These are phyloP conservation scores for Holcopasites calliopsidis DNA, from an alignment of 1,140 invertebrate species.

Conservation along the genomic window DNA sequence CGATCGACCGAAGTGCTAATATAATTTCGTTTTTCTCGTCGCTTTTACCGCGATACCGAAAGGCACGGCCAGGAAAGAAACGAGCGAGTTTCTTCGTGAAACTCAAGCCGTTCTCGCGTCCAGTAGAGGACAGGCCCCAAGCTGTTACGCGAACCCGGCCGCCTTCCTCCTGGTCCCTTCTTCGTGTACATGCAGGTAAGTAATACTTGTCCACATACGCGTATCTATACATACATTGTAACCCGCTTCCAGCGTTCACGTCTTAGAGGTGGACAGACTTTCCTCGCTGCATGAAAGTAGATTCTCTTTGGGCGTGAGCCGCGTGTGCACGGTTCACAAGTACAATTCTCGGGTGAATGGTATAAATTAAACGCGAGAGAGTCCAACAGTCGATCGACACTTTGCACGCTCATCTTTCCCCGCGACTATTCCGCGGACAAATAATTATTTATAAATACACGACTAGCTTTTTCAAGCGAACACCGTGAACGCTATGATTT, in stretches of 20 bases:
- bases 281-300: slow-evolving; percentile 41
- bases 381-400: slow-evolving; percentile 5
- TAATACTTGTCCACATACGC: background rate
- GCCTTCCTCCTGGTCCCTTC: slow-evolving; percentile 17
- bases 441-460: too few relatives aligned
- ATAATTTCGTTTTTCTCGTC: slow-evolving; percentile 48
- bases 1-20: slow-evolving; percentile 24
- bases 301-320: slow-evolving; percentile 37
- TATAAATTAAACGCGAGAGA: slow-evolving; percentile 19
- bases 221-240: background rate
- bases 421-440: slow-evolving; percentile 25
- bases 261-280: slow-evolving; percentile 9
- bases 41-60: slow-evolving; percentile 47
- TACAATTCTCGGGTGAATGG: slow-evolving; percentile 28
- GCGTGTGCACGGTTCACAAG: slow-evolving; percentile 16
- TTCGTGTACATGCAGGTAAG: too few relatives aligned
- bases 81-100: slow-evolving; percentile 61
- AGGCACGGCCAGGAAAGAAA: slow-evolving; percentile 53
- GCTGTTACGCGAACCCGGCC: slow-evolving; percentile 32
- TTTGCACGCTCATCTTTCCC: slow-evolving; percentile 12
- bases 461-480: too few relatives aligned
- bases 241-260: slow-evolving; percentile 1
- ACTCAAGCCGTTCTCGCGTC: slow-evolving; percentile 26
- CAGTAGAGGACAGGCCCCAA: slow-evolving; percentile 20
- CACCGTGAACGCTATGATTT: background rate